Evolutionary conservation across 1,140 invertebrate genomes (phyloP).

Genomic region (Ptiloglossa arizonensis): DNA sequence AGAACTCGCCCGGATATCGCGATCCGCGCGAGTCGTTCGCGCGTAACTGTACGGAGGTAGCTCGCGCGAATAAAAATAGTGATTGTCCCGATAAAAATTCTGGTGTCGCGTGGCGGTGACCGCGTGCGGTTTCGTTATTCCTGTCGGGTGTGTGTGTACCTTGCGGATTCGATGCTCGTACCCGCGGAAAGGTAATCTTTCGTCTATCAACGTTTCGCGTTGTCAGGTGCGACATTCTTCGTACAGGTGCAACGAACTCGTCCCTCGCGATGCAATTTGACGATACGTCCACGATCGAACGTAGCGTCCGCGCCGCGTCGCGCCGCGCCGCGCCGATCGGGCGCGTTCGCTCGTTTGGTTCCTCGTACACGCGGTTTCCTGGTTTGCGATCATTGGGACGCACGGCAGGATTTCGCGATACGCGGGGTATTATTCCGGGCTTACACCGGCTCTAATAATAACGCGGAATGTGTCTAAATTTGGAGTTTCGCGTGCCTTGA

Average conservation of each 20-base stretch:
- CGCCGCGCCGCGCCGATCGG: too few species aligned
- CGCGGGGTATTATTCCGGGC: constrained; percentile 1
- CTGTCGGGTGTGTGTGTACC: constrained; percentile 3
- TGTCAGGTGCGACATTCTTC: neutral
- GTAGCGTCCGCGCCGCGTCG: too few species aligned
- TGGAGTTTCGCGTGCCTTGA: constrained; percentile 25
- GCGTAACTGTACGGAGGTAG: neutral
- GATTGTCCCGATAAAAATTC: constrained; percentile 15
- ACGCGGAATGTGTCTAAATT: constrained; percentile 34
- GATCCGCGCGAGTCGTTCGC: neutral
- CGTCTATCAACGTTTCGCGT: neutral
- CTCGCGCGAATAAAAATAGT: constrained; percentile 10
- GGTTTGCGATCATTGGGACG: neutral
- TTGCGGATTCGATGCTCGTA: neutral
- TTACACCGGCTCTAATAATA: constrained; percentile 17
- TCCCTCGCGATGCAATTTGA: neutral
- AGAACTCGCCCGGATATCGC: neutral
- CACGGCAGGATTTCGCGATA: neutral
- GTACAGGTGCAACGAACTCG: neutral
- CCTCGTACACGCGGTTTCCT: neutral
- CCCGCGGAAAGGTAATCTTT: neutral
- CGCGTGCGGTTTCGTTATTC: constrained; percentile 5
- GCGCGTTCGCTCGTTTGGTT: too few species aligned
- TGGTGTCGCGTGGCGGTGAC: constrained; percentile 12
- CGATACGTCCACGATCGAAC: too few species aligned